Evolutionary conservation across 2,888 invertebrate species (phyloP), one percentile per base, ranked within the genome.

Genomic region (Unio delphinus): DNA sequence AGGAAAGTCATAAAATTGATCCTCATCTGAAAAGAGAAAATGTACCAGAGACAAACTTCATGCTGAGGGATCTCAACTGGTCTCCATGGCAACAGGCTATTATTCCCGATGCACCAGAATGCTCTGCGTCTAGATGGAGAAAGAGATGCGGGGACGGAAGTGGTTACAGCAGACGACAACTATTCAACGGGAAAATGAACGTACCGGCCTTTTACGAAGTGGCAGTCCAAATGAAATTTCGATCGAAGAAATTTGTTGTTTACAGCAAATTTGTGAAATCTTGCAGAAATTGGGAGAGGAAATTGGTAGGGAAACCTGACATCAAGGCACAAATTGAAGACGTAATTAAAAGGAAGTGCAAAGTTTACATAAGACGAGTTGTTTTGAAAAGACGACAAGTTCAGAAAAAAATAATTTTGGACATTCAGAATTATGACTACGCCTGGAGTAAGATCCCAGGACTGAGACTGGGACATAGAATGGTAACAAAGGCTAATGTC

Each of bases 151-250:
- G 75, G 59, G 61, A 68, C 65, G 69, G 67, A 26, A 66, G 64
- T n/a, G 80, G 81, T 23, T 80, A 64, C 70, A 66, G 76, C 55
- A 61, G 68, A 17, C 70, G 58, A 58, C 55, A 65, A 17, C 72
- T 82, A 2, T 82, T 79, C 64, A 69, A 65, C 57, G 76, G 78
- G 26, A 69, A 74, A 63, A 74, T 74, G 3, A 71, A 73, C 15
- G 61, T 70, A 23, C 75, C 82, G 5, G 79, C 82, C 54, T 59
- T 82, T 23, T 82, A 82, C 62, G 82, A 82, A 64, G 64, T 82
- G 20, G 70, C 76, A 2, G 79, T 81, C 3, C 79, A 80, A 56
- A 73, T 69, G 26, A 60, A 66, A 30, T 23, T 65, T 18, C 69
- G 74, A 30, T 56, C 68, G n/a, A 75, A 73, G 61, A 70, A 74